Base-by-base conservation (phyloP, 1,140 invertebrate genomes). In the Nasonia longicornis region DNA sequence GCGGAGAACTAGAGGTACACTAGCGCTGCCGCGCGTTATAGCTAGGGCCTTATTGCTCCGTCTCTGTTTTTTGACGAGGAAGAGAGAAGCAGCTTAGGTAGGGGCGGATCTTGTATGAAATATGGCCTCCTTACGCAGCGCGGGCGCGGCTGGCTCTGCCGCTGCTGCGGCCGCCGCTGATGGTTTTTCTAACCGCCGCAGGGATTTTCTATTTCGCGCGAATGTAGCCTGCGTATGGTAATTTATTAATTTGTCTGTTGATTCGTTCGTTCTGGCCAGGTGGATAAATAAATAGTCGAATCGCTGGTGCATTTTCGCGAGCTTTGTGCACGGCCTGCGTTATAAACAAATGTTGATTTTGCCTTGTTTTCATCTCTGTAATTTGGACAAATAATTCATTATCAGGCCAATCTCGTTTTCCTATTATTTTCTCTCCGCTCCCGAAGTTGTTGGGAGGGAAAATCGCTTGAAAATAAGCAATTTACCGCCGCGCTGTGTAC, bases 61-160 rank as follows among this genome's bases (percentile, higher is more conserved):
- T 58, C 69, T 64, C 29, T 58, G 14, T 20, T 74, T 38, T 16
- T 12, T 64, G 14, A 31, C 16, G 69, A 20, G 69, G 31, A 31
- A 31, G 69, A 29, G 29, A 31, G 69, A 42, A 42, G 10, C 8
- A 26, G 69, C 69, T 26, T 31, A 71, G 31, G 69, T 35, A 38
- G 70, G 22, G 10, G 29, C 38, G 20, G 67, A 29, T 72, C 70
- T 87, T 87, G 87, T 90, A 89, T 89, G 89, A 90, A 90, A 90
- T 90, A 90, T 90, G 88, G 89, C 88, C 87, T 89, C 88, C 88
- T 89, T 89, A 87, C 85, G 83, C 83, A 86, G 87, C 86, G 83
- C 86, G 84, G 83, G 84, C 80, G 70, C 78, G 81, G 73, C 45
- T 63, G 85, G 6, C 16, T 52, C 2, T 20, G 48, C 22, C 83